Evolutionary conservation across 1,140 invertebrate species (phyloP), one percentile per base, ranked within the genome.

Genomic region (Drosophila sp.): DNA sequence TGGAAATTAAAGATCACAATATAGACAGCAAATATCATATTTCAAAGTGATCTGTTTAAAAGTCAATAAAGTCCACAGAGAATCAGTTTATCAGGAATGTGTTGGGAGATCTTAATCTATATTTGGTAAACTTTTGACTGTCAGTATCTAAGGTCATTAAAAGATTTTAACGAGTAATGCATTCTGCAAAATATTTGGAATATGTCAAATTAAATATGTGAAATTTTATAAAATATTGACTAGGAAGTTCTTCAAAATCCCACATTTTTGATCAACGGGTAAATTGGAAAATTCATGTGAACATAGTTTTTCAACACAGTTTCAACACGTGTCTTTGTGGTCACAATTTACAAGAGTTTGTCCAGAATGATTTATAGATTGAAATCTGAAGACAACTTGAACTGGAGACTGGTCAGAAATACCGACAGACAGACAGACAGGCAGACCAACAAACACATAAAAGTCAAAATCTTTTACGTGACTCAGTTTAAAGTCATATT

Each of bases 351-450:
- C 43, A 51, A 40, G 18, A 38, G 32, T 25, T 36, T 69, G 62
- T 84, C 72, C 65, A 62, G 59, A 61, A 66, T 84, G 82, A 84
- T 87, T 84, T 87, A 86, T 72, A 51, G 40, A 53, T 61, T 72
- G 16, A 40, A 75, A 72, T 73, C 64, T 14, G n/a, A 18, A 27
- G 34, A 25, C 32, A 34, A 70, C 41, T n/a, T 11, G 45, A 59
- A 50, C 51, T 36, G 29, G 4, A 32, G 14, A 58, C 21, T 40
- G 36, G 11, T 13, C 9, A n/a, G 14, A 43, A 32, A 9, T 21
- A 36, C 45, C 21, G 21, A 46, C 45, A 46, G 45, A 43, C 41
- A n/a, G n/a, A n/a, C n/a, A n/a, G n/a, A n/a, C n/a, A n/a, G n/a
- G n/a, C n/a, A n/a, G n/a, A n/a, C n/a, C n/a, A n/a, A n/a, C n/a